phyloP scores from a whole-genome alignment of 2,888 invertebrate genomes.

The Nymphalis c-album region DNA sequence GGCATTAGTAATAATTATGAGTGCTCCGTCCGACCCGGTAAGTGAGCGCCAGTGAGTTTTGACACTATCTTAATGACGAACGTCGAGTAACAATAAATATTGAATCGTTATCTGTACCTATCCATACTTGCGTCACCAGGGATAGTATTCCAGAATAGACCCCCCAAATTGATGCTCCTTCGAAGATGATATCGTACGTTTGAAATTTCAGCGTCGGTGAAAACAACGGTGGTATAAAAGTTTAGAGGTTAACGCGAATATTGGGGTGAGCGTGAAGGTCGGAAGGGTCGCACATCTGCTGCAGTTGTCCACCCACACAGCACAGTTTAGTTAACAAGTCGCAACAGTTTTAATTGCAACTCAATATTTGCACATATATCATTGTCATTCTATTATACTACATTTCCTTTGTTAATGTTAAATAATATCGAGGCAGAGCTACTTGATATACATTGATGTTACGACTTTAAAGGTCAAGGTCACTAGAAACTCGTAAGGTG shows the following conservation, averaged over 20 bases:
- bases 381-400: conserved; percentile 39
- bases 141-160: conserved; percentile 70
- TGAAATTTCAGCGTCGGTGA: conserved; percentile 23
- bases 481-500: background rate
- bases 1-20: conserved; percentile 82
- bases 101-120: conserved; percentile 77
- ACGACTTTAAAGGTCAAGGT: conserved; percentile 1
- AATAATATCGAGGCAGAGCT: conserved; percentile 12
- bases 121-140: conserved; percentile 65
- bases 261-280: conserved; percentile 62
- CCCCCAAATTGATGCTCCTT: conserved; percentile 61
- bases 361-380: conserved; percentile 63
- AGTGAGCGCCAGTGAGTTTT: conserved; percentile 75
- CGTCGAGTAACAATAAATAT: conserved; percentile 80
- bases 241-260: conserved; percentile 65
- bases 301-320: conserved; percentile 68
- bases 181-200: conserved; percentile 16
- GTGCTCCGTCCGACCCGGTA: conserved; percentile 69
- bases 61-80: conserved; percentile 81
- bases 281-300: conserved; percentile 74
- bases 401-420: conserved; percentile 17
- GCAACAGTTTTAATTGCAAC: conserved; percentile 78
- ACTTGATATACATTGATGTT: background rate
- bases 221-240: conserved; percentile 38
- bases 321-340: conserved; percentile 64